Evolutionary conservation across 2,113 vertebrate genomes (phyloP), one percentile per base, ranked within the genome.

Genomic region (Mirounga angustirostris): DNA sequence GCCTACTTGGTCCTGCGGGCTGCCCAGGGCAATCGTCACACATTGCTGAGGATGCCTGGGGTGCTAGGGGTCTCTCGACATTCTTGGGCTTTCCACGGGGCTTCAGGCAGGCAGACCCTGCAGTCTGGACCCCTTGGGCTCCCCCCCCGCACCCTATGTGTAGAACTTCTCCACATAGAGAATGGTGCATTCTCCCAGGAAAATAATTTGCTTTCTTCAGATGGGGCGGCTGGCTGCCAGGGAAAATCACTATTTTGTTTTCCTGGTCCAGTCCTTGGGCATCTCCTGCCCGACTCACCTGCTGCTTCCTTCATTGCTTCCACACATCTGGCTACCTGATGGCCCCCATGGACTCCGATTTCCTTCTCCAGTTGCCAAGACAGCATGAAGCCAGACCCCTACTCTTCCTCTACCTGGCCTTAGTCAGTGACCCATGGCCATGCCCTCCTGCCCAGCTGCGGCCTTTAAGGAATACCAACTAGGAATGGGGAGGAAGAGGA

Each of bases 201-300:
- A 61, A 71, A 43, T 69, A 28, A 85, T 46, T 9, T 71, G 79
- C 84, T 78, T 80, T 43, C 69, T 91, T 82, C 24, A 85, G 46
- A 54, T 69, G 19, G 43, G 54, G 54, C 3, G 6, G 15, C 59
- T 19, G 8, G 40, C 24, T 46, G 11, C 28, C 24, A 63, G 22
- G 22, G 2, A 33, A 46, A 43, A 11, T 36, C 28, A 14, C 36
- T 83, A 33, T 50, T 61, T n/a, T 82, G 67, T 28, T 74, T 58
- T 30, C 30, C 26, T 81, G 65, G 28, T 24, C 18, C 24, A 63
- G 82, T 14, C n/a, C 73, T 79, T 28, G 43, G 59, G 28, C 10
- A 15, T 36, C 52, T 69, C 67, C 76, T 46, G 33, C 7, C 9
- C 30, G 7, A 14, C 26, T 54, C 65, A 59, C 28, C 71, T 43